Conservation (phyloP, 2,113 vertebrate genomes). For the Neopipo cinnamomea region DNA sequence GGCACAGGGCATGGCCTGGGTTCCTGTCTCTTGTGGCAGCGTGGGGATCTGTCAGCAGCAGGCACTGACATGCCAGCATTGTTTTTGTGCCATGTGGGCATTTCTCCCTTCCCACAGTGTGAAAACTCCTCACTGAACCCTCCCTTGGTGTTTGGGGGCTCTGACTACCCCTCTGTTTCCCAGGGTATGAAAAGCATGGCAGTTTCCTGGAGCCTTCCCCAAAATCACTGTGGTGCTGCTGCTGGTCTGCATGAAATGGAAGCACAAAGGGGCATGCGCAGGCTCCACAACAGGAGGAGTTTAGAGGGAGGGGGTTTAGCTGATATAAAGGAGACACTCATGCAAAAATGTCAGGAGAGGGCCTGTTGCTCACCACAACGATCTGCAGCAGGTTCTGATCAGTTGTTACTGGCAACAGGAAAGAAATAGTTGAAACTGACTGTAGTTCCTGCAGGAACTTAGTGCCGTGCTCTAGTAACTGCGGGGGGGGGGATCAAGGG, state of each 20-base stretch:
- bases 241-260: background rate
- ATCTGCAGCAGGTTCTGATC: background rate
- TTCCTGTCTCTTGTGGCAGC: background rate
- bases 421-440: background rate
- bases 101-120: background rate
- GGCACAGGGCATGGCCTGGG: background rate
- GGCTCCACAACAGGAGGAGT: background rate
- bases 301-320: background rate
- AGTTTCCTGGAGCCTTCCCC: background rate
- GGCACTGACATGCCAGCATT: background rate
- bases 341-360: background rate
- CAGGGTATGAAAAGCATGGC: background rate
- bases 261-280: background rate
- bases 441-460: background rate
- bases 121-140: background rate
- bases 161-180: background rate
- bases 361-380: background rate
- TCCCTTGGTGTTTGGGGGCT: background rate
- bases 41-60: background rate
- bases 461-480: too few species aligned
- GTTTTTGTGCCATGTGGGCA: fast-evolving
- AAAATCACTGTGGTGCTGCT: background rate
- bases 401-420: background rate
- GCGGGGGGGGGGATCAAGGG: too few species aligned
- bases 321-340: background rate